phyloP scores from a whole-genome alignment of 2,797 vertebrate species.

The Graptemys geographica region DNA sequence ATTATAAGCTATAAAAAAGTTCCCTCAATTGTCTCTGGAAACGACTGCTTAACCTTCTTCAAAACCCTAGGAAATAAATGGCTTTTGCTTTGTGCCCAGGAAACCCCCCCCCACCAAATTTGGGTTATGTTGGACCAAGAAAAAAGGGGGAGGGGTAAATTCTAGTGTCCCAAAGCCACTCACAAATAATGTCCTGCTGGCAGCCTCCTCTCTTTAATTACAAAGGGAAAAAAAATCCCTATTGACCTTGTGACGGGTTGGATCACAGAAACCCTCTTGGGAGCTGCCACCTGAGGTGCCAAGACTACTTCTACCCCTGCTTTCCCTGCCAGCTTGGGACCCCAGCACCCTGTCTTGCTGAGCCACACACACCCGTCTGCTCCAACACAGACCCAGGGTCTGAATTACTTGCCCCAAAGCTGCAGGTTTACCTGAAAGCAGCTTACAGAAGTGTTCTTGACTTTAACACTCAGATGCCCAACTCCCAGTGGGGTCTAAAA shows the following conservation, averaged over 20 bases:
- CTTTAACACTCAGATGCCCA: too few relatives aligned
- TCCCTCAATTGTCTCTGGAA: background rate
- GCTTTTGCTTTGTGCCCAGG: background rate
- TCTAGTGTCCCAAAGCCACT: background rate
- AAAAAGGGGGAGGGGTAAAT: background rate
- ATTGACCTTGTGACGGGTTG: background rate
- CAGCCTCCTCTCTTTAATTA: background rate
- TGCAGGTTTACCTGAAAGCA: too few relatives aligned
- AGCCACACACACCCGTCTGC: too few relatives aligned
- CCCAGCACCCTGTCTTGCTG: too few relatives aligned
- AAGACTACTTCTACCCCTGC: too few relatives aligned
- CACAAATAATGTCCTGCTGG: background rate
- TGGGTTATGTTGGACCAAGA: background rate
- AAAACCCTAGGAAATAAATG: slow-evolving; percentile 35
- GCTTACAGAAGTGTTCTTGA: too few relatives aligned
- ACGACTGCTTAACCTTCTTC: slow-evolving; percentile 5
- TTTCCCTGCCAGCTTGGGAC: too few relatives aligned
- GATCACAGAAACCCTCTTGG: too few relatives aligned
- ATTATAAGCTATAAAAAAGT: slow-evolving; percentile 29
- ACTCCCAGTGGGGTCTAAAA: too few relatives aligned
- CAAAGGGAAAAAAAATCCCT: background rate
- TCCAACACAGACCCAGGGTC: too few relatives aligned
- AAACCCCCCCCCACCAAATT: background rate
- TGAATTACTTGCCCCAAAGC: too few relatives aligned
- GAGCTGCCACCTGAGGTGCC: too few relatives aligned